Conservation (phyloP, 2,797 vertebrate genomes). For the Zenarchopterus dispar region DNA sequence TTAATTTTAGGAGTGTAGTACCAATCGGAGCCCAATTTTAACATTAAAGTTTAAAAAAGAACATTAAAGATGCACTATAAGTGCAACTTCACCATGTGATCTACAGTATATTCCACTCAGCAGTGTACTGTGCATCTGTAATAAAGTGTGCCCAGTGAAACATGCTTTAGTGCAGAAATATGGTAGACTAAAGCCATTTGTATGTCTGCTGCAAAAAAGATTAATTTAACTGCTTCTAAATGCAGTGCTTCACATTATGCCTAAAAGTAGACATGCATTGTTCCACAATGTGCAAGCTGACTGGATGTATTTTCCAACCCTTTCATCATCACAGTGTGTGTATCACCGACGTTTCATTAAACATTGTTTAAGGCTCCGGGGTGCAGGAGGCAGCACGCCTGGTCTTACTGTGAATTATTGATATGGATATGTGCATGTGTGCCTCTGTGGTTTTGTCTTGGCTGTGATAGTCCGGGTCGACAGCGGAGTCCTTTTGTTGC, state of each 20-base stretch:
- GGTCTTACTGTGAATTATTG: slow-evolving; percentile 23
- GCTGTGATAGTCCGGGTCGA: slow-evolving; percentile 25
- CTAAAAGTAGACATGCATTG: neutral
- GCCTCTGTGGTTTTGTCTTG: slow-evolving; percentile 16
- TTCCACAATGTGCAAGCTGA: neutral
- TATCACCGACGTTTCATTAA: slow-evolving; percentile 36
- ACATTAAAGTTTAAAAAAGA: no score
- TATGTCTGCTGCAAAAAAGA: no score
- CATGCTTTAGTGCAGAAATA: slow-evolving; percentile 14
- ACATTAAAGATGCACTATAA: no score
- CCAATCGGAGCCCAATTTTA: no score
- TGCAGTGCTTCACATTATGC: neutral
- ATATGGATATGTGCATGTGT: slow-evolving; percentile 15
- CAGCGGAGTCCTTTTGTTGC: slow-evolving; percentile 7
- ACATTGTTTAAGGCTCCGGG: slow-evolving; percentile 28
- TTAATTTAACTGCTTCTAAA: no score
- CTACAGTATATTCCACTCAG: no score
- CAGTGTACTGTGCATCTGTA: no score
- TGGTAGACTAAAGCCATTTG: neutral
- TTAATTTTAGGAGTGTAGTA: no score
- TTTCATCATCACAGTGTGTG: slow-evolving; percentile 22
- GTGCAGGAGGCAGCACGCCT: neutral
- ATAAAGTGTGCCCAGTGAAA: slow-evolving; percentile 11
- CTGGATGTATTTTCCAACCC: slow-evolving; percentile 11
- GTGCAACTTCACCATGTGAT: no score